Base-by-base conservation (phyloP, 1,140 invertebrate species). In the Euura lappo region DNA sequence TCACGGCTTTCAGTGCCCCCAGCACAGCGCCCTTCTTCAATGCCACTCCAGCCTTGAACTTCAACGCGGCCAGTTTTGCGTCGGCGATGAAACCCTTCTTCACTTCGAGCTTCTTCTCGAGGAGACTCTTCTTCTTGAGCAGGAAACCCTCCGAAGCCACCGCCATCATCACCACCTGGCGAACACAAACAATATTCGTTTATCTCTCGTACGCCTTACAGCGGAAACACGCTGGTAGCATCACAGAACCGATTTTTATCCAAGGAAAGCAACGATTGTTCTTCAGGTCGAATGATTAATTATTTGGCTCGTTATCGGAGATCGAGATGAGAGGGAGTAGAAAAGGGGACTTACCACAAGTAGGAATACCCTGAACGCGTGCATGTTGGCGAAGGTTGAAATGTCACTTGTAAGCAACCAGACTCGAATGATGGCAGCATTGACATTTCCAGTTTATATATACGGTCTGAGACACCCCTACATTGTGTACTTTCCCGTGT, bases 341-440 rank as follows among this genome's bases (percentile, higher is more conserved):
- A 6, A 11, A 65, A 64, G 10, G 43, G 6, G 10, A 74, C 74
- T 77, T 46, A 77, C 77, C 44, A 75, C 13, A 7, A 74, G 6
- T 43, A 46, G 13, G 3, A 66, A 28, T 51, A 47, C 60, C 68
- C 46, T 8, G 2, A 45, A 64, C 60, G 44, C 66, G 44, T 28
- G 44, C 66, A 68, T 68, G 66, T 68, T 68, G 66, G 3, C 5
- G 28, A 28, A 68, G 28, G 42, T 42, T 68, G 44, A 68, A 68
- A 44, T 68, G 66, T 28, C 10, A 68, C 28, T 68, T 68, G 66
- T 44, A 42, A 68, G 42, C 28, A 28, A 68, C 3, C 66, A 44
- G 2, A 68, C 28, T 68, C 44, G 66, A 68, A 68, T 68, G 66
- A 68, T 44, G 13, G 44, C 11, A 4, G 10, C 13, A 68, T 11